These are phyloP conservation scores for Luperina nickerlii DNA, from an alignment of 2,888 invertebrate genomes.

Conservation along the genomic window DNA sequence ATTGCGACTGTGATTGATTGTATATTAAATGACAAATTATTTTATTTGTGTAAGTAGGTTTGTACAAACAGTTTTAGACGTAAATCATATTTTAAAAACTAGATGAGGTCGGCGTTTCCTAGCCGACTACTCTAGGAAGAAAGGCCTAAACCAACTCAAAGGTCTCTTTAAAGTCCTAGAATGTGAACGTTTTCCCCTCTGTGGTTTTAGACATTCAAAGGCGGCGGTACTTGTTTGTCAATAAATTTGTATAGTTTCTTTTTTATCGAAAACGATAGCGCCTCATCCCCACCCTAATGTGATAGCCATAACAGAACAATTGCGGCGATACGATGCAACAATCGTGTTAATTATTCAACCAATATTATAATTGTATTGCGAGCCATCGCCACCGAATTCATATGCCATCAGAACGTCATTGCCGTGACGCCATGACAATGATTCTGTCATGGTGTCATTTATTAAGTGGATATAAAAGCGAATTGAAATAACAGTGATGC, in stretches of 20 bases:
- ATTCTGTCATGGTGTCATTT: conserved; percentile 62
- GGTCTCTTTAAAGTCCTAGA: too few species aligned
- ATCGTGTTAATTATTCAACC: conserved; percentile 82
- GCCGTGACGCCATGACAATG: conserved; percentile 34
- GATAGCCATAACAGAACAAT: conserved; percentile 67
- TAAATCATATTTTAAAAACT: too few species aligned
- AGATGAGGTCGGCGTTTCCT: too few species aligned
- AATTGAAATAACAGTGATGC: conserved; percentile 42
- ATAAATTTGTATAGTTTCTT: not conserved
- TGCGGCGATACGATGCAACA: conserved; percentile 74
- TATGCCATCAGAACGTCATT: conserved; percentile 47
- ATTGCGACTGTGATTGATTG: too few species aligned
- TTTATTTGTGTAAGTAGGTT: too few species aligned
- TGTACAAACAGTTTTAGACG: too few species aligned
- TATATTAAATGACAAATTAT: too few species aligned
- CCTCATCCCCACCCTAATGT: conserved; percentile 56
- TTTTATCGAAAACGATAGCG: conserved; percentile 55
- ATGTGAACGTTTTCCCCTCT: too few species aligned
- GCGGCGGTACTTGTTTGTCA: not conserved
- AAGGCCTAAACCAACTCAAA: too few species aligned
- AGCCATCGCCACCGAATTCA: conserved; percentile 54
- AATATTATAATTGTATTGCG: conserved; percentile 69
- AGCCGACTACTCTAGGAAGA: too few species aligned
- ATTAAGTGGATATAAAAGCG: conserved; percentile 57
- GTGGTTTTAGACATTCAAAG: not conserved